Base-by-base conservation (phyloP, 2,888 invertebrate species). In the Cerceris ruficornis region DNA sequence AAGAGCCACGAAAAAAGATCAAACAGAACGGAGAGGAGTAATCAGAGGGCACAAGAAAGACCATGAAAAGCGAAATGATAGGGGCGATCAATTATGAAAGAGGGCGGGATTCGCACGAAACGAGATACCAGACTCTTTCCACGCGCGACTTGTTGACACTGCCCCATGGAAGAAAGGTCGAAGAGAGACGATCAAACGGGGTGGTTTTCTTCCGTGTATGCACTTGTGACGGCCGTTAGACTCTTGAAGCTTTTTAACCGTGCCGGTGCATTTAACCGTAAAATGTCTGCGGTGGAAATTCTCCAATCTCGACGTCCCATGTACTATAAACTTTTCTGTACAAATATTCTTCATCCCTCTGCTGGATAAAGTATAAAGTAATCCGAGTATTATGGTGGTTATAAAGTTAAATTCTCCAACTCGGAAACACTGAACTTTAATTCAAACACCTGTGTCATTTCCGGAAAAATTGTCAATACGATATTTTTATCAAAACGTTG, bases 61-160 rank as follows among this genome's bases (percentile, higher is more conserved):
- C 54, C 58, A 70, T 71, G 69, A 79, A 78, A 77, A 58, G 54
- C 66, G 49, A 61, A 58, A 67, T 43, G 77, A 75, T 69, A 73
- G 75, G 65, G 58, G 57, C 54, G 73, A 75, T 85, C 74, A 85
- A 84, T 85, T 83, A 85, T 85, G 81, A 61, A 85, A 57, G 28
- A 46, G 76, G 57, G 54, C 52, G 67, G 65, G 65, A 76, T 75
- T 67, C 69, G 66, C 74, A 72, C 59, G 74, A 76, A 72, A 74
- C 74, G 69, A 61, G 28, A 15, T 11, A 52, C 43, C 61, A 28
- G 4, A 5, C 17, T 50, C 28, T 15, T 15, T 8, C 43, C 28
- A 59, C 58, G 62, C 69, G 60, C 61, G 69, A 64, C 68, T 75
- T 72, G 71, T 73, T 77, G 75, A 67, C 80, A 75, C 75, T 75